A percentile compares a stretch with the other conserved stretches of the same genome.
Evolutionary conservation across 2,888 invertebrate genomes (phyloP).

Genomic region (Caenorhabditis sinica): DNA sequence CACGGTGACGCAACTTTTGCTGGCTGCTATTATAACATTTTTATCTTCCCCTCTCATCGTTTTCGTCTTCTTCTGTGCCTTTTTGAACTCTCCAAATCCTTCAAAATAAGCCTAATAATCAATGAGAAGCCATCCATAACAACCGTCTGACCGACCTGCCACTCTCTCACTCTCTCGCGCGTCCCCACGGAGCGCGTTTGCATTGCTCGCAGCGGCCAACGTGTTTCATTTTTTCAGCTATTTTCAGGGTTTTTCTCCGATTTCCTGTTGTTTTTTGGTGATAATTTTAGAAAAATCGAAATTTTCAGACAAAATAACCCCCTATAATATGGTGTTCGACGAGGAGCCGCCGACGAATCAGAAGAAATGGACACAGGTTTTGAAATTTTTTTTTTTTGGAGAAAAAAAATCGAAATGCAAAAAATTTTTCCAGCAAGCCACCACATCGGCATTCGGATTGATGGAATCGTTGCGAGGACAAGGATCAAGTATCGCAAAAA

Average conservation of each 20-base stretch:
- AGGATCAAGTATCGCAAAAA: conserved; percentile 66
- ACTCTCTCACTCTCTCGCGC: conserved; percentile 19
- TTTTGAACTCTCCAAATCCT: not conserved
- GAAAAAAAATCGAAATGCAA: not conserved
- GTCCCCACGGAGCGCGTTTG: conserved; percentile 20
- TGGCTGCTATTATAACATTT: no score
- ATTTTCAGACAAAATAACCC: not conserved
- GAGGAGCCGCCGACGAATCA: conserved; percentile 42
- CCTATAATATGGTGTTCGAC: conserved; percentile 48
- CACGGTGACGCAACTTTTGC: not conserved
- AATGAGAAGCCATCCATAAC: not conserved
- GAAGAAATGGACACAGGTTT: conserved; percentile 63
- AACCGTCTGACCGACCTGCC: not conserved
- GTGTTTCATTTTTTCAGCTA: not conserved
- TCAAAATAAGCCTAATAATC: not conserved
- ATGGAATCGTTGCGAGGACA: conserved; percentile 63
- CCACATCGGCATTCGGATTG: conserved; percentile 62
- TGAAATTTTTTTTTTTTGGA: conserved; percentile 11
- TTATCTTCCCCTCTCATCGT: not conserved
- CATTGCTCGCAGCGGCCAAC: not conserved
- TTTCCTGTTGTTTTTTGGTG: not conserved
- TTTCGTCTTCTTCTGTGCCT: not conserved
- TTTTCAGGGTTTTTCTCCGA: not conserved
- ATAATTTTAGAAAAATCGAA: not conserved
- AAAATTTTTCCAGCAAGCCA: conserved; percentile 53